Percentiles rank a stretch among this genome's conserved stretches.
Evolutionary conservation across 2,797 vertebrate genomes (phyloP).

Genomic region (Babyrousa celebensis): DNA sequence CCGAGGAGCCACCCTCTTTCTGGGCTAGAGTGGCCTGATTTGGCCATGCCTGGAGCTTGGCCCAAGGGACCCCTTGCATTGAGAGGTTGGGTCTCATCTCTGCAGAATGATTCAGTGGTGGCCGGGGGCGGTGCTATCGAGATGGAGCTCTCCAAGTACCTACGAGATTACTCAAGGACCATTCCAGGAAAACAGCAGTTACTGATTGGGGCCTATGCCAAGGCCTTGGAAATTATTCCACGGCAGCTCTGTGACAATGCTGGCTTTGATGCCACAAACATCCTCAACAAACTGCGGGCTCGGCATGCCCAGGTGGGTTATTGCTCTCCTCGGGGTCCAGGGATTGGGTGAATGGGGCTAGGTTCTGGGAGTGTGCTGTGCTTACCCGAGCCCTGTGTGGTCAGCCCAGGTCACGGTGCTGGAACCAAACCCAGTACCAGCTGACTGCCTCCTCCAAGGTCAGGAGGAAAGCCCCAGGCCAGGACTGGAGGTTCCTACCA

Average conservation of each 20-base stretch:
- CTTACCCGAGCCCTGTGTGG: background rate
- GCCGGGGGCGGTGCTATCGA: slow-evolving; percentile 98
- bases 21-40: background rate
- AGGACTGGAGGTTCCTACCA: background rate
- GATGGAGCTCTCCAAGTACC: slow-evolving; percentile 98
- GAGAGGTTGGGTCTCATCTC: slow-evolving; percentile 38
- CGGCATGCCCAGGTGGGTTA: slow-evolving; percentile 96
- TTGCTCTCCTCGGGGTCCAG: fast-evolving
- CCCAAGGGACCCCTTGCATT: background rate
- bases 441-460: background rate
- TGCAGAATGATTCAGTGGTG: slow-evolving; percentile 97
- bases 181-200: slow-evolving; percentile 99
- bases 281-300: slow-evolving; percentile 98
- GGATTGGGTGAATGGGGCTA: background rate
- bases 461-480: background rate
- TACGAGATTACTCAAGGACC: slow-evolving; percentile 98
- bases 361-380: background rate
- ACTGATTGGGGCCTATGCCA: slow-evolving; percentile 98
- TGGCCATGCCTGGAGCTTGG: background rate
- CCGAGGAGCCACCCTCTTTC: background rate
- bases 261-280: slow-evolving; percentile 99
- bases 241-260: slow-evolving; percentile 99
- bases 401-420: background rate
- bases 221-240: slow-evolving; percentile 98
- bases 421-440: background rate